These are phyloP conservation scores for Megaceryle alcyon DNA, from an alignment of 2,797 vertebrate genomes.

Conservation along the genomic window DNA sequence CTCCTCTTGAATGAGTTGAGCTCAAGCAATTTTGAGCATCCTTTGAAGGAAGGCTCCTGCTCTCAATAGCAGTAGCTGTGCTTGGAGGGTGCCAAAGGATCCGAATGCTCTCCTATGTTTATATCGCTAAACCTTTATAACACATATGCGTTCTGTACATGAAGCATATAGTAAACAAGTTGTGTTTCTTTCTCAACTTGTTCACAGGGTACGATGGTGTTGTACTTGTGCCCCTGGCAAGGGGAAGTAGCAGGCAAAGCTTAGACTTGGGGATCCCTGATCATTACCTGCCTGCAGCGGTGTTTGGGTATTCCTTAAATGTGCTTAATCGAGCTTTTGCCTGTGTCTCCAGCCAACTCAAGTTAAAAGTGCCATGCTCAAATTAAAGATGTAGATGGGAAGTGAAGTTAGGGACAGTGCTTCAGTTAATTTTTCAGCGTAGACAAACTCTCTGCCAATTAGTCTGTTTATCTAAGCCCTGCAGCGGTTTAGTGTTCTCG, in stretches of 20 bases:
- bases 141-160: background rate
- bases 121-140: background rate
- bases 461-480: background rate
- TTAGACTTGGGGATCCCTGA: background rate
- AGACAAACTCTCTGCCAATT: background rate
- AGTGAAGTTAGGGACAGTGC: background rate
- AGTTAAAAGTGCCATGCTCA: fast-evolving
- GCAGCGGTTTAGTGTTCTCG: background rate
- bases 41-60: background rate
- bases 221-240: background rate
- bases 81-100: background rate
- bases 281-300: background rate
- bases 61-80: background rate
- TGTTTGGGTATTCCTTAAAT: background rate
- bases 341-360: background rate
- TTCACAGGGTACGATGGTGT: background rate
- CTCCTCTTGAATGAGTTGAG: background rate
- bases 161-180: background rate
- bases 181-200: background rate
- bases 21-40: fast-evolving
- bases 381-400: background rate
- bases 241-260: background rate
- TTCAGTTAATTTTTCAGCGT: background rate
- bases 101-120: background rate
- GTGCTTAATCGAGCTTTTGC: background rate